Conservation (phyloP, 2,113 vertebrate genomes). For the Chlamydotis undulata region DNA sequence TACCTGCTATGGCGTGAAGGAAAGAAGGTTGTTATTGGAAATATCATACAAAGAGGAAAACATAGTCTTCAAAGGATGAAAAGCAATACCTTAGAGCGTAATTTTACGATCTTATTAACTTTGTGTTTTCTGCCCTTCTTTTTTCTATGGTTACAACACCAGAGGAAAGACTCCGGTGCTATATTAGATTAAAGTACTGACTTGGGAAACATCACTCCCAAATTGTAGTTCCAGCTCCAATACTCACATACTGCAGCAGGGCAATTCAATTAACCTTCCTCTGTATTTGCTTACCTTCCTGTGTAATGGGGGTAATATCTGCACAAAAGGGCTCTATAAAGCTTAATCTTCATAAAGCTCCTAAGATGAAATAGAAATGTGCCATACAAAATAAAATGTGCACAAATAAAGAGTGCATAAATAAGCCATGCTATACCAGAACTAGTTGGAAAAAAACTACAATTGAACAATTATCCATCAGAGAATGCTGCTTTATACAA, state of each 20-base stretch:
- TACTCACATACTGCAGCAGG: neutral
- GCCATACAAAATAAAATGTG: neutral
- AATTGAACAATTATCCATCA: neutral
- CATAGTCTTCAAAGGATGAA: neutral
- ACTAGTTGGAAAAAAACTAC: neutral
- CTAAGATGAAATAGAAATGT: neutral
- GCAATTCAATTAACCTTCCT: conserved; percentile 61
- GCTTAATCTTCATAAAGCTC: neutral
- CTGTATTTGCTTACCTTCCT: conserved; percentile 46
- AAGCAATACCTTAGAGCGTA: neutral
- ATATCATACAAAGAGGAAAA: neutral
- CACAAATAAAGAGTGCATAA: neutral
- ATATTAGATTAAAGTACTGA: conserved; percentile 15
- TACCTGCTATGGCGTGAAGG: neutral
- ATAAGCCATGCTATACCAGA: neutral
- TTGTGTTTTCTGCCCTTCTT: neutral
- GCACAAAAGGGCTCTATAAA: neutral
- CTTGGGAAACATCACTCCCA: conserved; percentile 25
- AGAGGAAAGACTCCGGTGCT: neutral
- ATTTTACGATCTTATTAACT: neutral
- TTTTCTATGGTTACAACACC: neutral
- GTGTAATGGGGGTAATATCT: conserved; percentile 34
- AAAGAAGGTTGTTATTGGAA: neutral
- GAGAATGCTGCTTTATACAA: neutral
- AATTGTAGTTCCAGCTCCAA: conserved; percentile 28